phyloP scores from a whole-genome alignment of 1,140 invertebrate genomes.

The Cephus cinctus region DNA sequence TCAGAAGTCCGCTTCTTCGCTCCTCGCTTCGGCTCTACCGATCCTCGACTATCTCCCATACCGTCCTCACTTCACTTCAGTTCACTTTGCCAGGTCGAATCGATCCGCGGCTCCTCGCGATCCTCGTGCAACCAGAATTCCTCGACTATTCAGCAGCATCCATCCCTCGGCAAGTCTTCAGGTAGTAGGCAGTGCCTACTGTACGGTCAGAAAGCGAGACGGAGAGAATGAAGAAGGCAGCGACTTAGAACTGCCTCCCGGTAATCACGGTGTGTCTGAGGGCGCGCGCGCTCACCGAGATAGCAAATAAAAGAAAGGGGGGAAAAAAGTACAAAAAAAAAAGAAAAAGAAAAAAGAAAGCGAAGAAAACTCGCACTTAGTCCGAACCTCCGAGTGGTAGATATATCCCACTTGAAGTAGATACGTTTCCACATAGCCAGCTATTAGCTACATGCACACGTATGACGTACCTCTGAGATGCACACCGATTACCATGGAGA shows the following conservation, averaged over 20 bases:
- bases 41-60: conserved; percentile 20
- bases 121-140: conserved; percentile 5
- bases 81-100: conserved; percentile 13
- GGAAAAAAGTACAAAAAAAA: conserved; percentile 16
- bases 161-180: too few species aligned
- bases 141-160: too few species aligned
- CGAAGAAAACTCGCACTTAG: conserved; percentile 30
- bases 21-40: conserved; percentile 9
- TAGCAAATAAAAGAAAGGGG: too few species aligned
- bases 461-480: too few species aligned
- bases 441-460: too few species aligned
- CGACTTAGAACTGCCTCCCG: conserved; percentile 27
- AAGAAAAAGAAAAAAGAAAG: conserved; percentile 22
- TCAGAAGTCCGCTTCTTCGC: conserved; percentile 18
- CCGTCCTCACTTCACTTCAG: conserved; percentile 16
- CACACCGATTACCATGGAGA: too few species aligned
- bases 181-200: too few species aligned
- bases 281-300: conserved; percentile 24
- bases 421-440: too few species aligned
- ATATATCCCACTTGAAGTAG: too few species aligned
- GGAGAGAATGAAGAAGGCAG: too few species aligned
- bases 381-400: too few species aligned
- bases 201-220: too few species aligned
- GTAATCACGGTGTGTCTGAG: conserved; percentile 27
- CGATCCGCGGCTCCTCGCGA: conserved; percentile 10